Evolutionary conservation across 1,140 invertebrate species (phyloP).

Genomic region (Melanaphis sacchari): DNA sequence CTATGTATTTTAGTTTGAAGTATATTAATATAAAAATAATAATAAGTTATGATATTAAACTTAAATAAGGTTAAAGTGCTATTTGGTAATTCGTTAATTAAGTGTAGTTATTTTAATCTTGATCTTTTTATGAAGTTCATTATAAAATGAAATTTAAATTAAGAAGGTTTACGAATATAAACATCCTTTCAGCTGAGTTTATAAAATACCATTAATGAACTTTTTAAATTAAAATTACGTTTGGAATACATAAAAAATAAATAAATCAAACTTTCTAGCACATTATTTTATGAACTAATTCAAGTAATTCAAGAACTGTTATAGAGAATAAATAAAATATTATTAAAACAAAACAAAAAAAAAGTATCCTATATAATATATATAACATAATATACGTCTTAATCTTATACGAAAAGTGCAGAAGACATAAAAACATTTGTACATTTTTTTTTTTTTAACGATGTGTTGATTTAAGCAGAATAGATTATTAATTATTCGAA

Average conservation of each 20-base stretch:
- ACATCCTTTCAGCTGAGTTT: neutral
- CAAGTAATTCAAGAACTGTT: slow-evolving; percentile 18
- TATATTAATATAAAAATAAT: neutral
- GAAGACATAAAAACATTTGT: neutral
- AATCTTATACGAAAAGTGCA: neutral
- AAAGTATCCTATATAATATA: neutral
- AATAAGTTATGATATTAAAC: neutral
- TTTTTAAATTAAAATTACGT: slow-evolving; percentile 52
- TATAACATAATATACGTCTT: neutral
- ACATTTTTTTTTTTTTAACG: neutral
- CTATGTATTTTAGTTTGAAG: neutral
- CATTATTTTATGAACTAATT: slow-evolving; percentile 20
- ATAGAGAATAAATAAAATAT: neutral
- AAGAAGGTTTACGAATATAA: neutral
- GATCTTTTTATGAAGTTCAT: slow-evolving; percentile 46
- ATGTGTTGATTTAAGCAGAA: too few species aligned
- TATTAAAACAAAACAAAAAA: neutral
- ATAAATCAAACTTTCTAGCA: slow-evolving; percentile 32
- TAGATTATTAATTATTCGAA: neutral
- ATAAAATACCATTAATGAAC: slow-evolving; percentile 26
- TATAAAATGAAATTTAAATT: slow-evolving; percentile 50
- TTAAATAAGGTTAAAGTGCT: neutral
- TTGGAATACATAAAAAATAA: slow-evolving; percentile 18
- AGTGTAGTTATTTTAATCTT: slow-evolving; percentile 44
- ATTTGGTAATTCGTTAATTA: slow-evolving; percentile 19